These are phyloP conservation scores for Etheostoma perlongum DNA, from an alignment of 2,797 vertebrate species.

Conservation along the genomic window DNA sequence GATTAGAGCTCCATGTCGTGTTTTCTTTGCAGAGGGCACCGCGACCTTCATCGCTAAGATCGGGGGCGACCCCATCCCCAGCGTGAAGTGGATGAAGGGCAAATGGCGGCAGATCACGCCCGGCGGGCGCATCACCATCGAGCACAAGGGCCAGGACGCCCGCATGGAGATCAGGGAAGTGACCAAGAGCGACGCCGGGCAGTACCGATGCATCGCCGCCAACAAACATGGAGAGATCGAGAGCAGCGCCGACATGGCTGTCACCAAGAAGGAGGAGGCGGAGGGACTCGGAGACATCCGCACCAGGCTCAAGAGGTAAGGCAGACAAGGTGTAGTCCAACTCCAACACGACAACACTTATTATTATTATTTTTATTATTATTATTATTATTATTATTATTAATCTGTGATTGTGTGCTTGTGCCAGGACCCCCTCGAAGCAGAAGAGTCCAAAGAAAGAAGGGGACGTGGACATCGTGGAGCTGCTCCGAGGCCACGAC, in stretches of 20 bases:
- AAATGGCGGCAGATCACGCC: slow-evolving; percentile 98
- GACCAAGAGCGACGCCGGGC: slow-evolving; percentile 93
- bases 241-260: slow-evolving; percentile 89
- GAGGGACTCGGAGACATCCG: slow-evolving; percentile 87
- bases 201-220: slow-evolving; percentile 94
- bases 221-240: slow-evolving; percentile 97
- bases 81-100: slow-evolving; percentile 98
- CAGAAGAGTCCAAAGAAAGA: slow-evolving; percentile 91
- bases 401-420: too few relatives aligned
- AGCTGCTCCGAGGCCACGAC: slow-evolving; percentile 93
- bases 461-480: slow-evolving; percentile 89
- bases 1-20: neutral
- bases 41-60: slow-evolving; percentile 97
- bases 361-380: too few relatives aligned
- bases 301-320: slow-evolving; percentile 94
- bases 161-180: slow-evolving; percentile 93
- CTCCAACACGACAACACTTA: too few relatives aligned
- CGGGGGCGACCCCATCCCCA: slow-evolving; percentile 96
- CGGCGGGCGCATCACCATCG: slow-evolving; percentile 91
- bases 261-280: slow-evolving; percentile 90
- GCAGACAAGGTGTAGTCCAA: too few relatives aligned
- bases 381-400: too few relatives aligned
- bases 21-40: slow-evolving; percentile 80
- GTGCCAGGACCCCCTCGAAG: slow-evolving; percentile 89
- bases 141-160: slow-evolving; percentile 93